Evolutionary conservation across 1,140 invertebrate species (phyloP), one percentile per base, ranked within the genome.

Genomic region (Dufourea novaeangliae): DNA sequence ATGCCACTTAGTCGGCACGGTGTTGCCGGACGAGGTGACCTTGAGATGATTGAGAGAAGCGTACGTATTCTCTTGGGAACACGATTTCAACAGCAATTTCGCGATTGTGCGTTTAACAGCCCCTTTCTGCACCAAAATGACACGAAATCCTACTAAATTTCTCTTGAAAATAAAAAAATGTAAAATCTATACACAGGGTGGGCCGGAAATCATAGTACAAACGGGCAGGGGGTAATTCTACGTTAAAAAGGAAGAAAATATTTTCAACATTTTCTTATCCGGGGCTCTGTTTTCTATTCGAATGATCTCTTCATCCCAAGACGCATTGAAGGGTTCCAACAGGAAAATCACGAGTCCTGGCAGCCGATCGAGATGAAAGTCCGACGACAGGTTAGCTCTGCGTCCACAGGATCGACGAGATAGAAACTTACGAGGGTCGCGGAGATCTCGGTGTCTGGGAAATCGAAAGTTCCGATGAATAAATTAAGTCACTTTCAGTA

Each of bases 11-110:
- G 27, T 17, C 25, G 11, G 52, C 29, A 44, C 29, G 67, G 52
- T 17, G 69, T 50, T 57, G 66, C 44, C 41, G 22, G 52, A 44
- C 61, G 46, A n/a, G 20, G 29, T 10, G 46, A 52, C 46, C 57
- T 79, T 57, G 74, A 20, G 10, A 14, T 32, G 39, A 77, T 76
- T 37, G 57, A 57, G 32, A 56, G 27, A 14, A 69, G 50, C 41
- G 17, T n/a, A 37, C 20, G 41, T 29, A 56, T 71, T 63, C 74
- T 2, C 7, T 25, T 1, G 17, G 22, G 25, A 39, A 29, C 8
- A 3, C 11, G 34, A 64, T 62, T 70, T n/a, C 6, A 37, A 27
- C 17, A 44, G 27, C n/a, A 6, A 22, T 14, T 11, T 46, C 17
- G 22, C n/a, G 20, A 20, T 20, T 12, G 27, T 29, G 11, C 54